Conservation (phyloP, 2,888 invertebrate species). For the Sabellastarte sp. region DNA sequence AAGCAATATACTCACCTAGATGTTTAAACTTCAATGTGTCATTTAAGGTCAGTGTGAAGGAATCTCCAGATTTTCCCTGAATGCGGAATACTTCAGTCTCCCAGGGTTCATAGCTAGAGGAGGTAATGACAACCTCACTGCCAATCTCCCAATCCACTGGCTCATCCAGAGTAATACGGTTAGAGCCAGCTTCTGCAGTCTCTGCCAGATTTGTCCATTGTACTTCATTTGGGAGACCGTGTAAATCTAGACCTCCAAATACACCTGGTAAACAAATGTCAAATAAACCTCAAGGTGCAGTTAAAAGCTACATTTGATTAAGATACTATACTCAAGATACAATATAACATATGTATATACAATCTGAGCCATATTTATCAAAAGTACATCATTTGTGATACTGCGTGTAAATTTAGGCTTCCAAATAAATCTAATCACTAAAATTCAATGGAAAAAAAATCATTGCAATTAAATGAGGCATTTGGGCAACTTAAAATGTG, state of each 20-base stretch:
- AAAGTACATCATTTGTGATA: too few relatives aligned
- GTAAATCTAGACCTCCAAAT: conserved; percentile 31
- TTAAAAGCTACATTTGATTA: too few relatives aligned
- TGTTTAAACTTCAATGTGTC: conserved; percentile 4
- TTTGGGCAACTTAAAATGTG: too few relatives aligned
- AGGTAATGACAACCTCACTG: conserved; percentile 22
- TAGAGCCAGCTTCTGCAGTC: conserved; percentile 22
- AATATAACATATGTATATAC: too few relatives aligned
- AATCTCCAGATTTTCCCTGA: conserved; percentile 11
- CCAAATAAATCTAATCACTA: too few relatives aligned
- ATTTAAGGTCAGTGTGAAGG: conserved; percentile 6
- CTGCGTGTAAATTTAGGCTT: too few relatives aligned
- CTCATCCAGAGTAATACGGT: conserved; percentile 14
- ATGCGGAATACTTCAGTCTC: conserved; percentile 25
- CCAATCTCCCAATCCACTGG: conserved; percentile 18
- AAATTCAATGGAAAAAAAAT: too few relatives aligned
- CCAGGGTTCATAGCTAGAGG: conserved; percentile 16
- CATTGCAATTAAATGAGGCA: too few relatives aligned
- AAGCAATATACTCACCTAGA: conserved; percentile 14
- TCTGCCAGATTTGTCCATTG: conserved; percentile 28
- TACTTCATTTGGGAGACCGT: conserved; percentile 18
- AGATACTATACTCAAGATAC: too few relatives aligned
- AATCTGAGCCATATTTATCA: too few relatives aligned
- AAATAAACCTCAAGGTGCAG: too few relatives aligned
- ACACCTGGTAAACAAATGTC: conserved; percentile 12